phyloP scores from a whole-genome alignment of 2,113 vertebrate species.

The Cyanocitta stelleri region DNA sequence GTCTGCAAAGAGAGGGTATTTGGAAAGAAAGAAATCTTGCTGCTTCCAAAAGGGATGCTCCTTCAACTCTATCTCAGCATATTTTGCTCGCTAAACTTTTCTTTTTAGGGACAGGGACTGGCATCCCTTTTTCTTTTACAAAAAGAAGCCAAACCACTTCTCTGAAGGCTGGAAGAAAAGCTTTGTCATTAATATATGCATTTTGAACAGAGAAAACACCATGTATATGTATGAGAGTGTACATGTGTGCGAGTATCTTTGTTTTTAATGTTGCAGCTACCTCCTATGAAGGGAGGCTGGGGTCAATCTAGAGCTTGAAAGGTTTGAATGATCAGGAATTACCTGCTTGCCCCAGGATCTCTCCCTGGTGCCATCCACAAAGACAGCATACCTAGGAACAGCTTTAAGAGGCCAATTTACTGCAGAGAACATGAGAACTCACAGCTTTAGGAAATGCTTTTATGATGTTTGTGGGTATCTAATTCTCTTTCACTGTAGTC shows the following conservation, averaged over 20 bases:
- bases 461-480: neutral
- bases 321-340: neutral
- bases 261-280: neutral
- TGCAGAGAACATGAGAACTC: neutral
- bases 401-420: neutral
- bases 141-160: neutral
- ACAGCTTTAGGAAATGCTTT: neutral
- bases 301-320: neutral
- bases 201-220: neutral
- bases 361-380: neutral
- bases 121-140: neutral
- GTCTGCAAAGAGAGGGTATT: neutral
- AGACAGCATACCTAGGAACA: neutral
- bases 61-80: neutral
- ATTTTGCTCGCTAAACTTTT: neutral
- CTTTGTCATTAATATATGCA: neutral
- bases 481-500: neutral
- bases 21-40: neutral
- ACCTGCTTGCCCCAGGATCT: neutral
- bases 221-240: neutral
- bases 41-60: neutral
- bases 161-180: neutral
- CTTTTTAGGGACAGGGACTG: neutral
- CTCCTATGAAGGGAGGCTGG: neutral
- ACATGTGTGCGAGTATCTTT: fast-evolving